These are phyloP conservation scores for Bellardia pandia DNA, from an alignment of 2,888 invertebrate species.

Conservation along the genomic window DNA sequence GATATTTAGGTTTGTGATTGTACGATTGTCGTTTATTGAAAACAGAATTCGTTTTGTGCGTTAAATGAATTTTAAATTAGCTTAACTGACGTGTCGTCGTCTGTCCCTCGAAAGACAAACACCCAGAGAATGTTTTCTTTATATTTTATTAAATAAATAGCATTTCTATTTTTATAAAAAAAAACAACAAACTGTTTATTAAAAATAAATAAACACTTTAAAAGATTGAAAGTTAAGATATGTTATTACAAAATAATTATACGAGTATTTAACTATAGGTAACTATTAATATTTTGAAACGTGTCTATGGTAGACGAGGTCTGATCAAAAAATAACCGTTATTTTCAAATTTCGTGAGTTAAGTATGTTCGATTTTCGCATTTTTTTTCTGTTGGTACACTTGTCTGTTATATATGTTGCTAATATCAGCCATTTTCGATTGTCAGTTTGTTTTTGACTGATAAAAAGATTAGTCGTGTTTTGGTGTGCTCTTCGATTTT, in stretches of 20 bases:
- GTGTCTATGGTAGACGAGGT: too few species aligned
- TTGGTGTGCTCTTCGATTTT: too few species aligned
- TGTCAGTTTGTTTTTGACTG: too few species aligned
- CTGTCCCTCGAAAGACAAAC: not conserved
- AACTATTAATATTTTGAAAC: not conserved
- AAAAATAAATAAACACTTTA: not conserved
- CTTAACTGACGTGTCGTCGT: not conserved
- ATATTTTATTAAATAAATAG: not conserved
- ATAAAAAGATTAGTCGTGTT: too few species aligned
- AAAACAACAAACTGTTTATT: not conserved
- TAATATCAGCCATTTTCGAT: too few species aligned
- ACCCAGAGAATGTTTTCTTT: not conserved
- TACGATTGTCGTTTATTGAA: not conserved
- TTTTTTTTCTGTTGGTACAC: too few species aligned
- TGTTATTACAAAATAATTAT: too few species aligned
- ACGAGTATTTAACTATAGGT: too few species aligned
- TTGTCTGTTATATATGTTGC: too few species aligned
- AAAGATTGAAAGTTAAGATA: not conserved
- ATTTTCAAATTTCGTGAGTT: too few species aligned
- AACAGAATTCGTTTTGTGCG: slow-evolving; percentile 10
- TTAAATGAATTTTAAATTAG: slow-evolving; percentile 10
- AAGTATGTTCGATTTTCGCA: too few species aligned
- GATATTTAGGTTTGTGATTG: not conserved
- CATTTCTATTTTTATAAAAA: not conserved
- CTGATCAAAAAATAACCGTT: too few species aligned